Conservation (phyloP, 2,113 vertebrate species). For the Heptranchias perlo region DNA sequence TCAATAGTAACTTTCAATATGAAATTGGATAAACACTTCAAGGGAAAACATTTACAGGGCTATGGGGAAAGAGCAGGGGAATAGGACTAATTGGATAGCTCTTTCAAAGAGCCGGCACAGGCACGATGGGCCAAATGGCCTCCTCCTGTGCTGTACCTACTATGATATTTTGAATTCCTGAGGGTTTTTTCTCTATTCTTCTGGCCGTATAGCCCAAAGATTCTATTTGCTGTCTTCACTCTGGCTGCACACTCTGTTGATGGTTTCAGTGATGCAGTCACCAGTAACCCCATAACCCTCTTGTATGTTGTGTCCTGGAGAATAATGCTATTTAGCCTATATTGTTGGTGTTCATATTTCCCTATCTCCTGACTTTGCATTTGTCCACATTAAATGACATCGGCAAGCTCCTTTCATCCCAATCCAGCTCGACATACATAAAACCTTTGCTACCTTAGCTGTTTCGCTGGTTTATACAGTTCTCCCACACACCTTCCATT, state of each 20-base stretch:
- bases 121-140: too few relatives aligned
- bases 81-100: too few relatives aligned
- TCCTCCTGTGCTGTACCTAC: too few relatives aligned
- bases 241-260: neutral
- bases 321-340: neutral
- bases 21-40: too few relatives aligned
- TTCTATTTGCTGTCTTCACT: neutral
- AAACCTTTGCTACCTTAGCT: neutral
- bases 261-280: neutral
- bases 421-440: neutral
- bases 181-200: neutral
- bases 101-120: too few relatives aligned
- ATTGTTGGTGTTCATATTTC: neutral
- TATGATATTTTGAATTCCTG: too few relatives aligned
- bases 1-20: too few relatives aligned
- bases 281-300: neutral
- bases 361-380: neutral
- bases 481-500: neutral
- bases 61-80: too few relatives aligned
- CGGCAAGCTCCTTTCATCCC: neutral
- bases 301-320: neutral
- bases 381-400: neutral
- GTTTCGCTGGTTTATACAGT: neutral
- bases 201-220: neutral
- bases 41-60: too few relatives aligned